Base-by-base conservation (phyloP, 2,113 vertebrate species). In the Empidonax alnorum region DNA sequence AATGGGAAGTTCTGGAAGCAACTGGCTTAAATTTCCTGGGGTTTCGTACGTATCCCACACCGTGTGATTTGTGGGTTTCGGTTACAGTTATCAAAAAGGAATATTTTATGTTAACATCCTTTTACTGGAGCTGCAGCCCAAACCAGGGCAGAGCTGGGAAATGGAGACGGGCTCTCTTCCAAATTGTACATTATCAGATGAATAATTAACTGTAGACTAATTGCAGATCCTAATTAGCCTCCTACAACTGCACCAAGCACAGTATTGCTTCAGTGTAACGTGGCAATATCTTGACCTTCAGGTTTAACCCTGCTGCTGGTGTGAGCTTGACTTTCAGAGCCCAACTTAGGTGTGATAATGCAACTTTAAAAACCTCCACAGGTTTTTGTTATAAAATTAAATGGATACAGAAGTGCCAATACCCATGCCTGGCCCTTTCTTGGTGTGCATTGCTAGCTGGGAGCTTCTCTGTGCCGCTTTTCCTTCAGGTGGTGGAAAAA, bases 191-290 rank as follows among this genome's bases (percentile, higher is more conserved):
- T 83, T 94, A 96, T 96, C 89, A 85, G 84, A 96, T 95, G 84
- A 97, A 96, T 96, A 96, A 96, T 96, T 96, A 94, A 94, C 85
- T 84, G 47, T 23, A 72, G 82, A 53, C 72, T 96, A 90, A 96
- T 96, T 92, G 82, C 72, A 92, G 28, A 90, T 77, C 82, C 87
- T 95, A 83, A 90, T 96, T 86, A 90, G 80, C 86, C 69, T 91
- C 33, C 61, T 72, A 19, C 66, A 80, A 88, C 67, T 41, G 27
- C 59, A 14, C 85, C 39, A 8, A 91, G 56, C n/a, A 6, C 46
- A 31, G 46, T 37, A 31, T 91, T 83, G 77, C 84, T 84, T 81
- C 39, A 35, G 76, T 13, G 37, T 56, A 66, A 66, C 0, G 0
- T 58, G 76, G 72, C 49, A 47, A 83, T 67, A 76, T 33, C 42